phyloP scores from a whole-genome alignment of 1,140 invertebrate genomes.

The Tribolium castaneum region DNA sequence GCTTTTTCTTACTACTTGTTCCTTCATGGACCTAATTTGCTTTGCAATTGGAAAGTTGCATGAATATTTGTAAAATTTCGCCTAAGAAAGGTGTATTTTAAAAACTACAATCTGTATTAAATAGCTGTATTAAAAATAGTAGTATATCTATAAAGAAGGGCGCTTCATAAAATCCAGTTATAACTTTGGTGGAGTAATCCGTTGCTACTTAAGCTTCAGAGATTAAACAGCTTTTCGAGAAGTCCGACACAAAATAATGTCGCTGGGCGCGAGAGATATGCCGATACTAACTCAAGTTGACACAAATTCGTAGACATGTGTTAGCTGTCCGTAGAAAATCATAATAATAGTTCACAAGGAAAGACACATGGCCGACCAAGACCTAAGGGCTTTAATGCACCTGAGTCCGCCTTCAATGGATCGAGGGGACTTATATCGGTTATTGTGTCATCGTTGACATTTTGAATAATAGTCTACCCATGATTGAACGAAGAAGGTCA shows the following conservation, averaged over 20 bases:
- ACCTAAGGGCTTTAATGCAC: constrained; percentile 13
- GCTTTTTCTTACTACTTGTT: too few species aligned
- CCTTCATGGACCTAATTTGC: too few species aligned
- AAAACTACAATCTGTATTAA: too few species aligned
- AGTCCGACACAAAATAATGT: constrained; percentile 63
- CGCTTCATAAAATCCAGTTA: constrained; percentile 51
- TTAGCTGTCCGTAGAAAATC: constrained; percentile 58
- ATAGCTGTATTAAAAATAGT: too few species aligned
- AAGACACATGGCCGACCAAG: constrained; percentile 56
- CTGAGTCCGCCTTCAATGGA: not conserved
- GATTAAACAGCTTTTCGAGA: constrained; percentile 63
- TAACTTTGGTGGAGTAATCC: constrained; percentile 64
- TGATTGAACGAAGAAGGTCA: constrained; percentile 16
- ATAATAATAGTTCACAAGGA: constrained; percentile 57
- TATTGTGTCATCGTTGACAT: constrained; percentile 30
- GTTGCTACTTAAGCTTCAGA: constrained; percentile 60
- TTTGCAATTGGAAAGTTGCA: too few species aligned
- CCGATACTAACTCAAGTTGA: constrained; percentile 64
- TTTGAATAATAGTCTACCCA: constrained; percentile 15
- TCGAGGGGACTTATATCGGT: constrained; percentile 16
- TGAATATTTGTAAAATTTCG: too few species aligned
- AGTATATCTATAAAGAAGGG: too few species aligned
- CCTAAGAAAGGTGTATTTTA: too few species aligned
- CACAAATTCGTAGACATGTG: constrained; percentile 64
- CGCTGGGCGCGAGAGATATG: constrained; percentile 62